Conservation (phyloP, 92 coral and sea anemone species). For the Phenganax subtilis region DNA sequence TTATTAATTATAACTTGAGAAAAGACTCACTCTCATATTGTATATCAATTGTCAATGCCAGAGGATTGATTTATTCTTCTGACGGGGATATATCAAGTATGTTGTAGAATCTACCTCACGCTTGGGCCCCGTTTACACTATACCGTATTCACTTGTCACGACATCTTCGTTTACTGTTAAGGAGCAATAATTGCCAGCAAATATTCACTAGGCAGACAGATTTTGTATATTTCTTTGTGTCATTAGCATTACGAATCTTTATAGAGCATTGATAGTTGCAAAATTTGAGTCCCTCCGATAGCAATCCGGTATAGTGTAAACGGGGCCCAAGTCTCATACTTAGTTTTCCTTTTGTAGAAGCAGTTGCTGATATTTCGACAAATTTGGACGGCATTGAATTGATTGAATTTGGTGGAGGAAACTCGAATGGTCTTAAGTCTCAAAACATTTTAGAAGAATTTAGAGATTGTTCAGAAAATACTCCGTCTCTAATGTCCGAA, state of each 20-base stretch:
- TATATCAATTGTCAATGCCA: slow-evolving; percentile 56
- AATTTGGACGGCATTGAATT: slow-evolving; percentile 4
- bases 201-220: too few species aligned
- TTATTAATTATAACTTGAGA: slow-evolving; percentile 70
- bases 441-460: slow-evolving; percentile 34
- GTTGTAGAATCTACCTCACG: not conserved
- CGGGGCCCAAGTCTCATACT: too few species aligned
- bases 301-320: too few species aligned
- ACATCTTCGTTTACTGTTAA: too few species aligned
- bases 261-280: too few species aligned
- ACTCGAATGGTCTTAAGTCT: slow-evolving; percentile 12
- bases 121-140: too few species aligned
- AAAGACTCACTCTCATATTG: slow-evolving; percentile 72
- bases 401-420: slow-evolving; percentile 14
- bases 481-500: slow-evolving; percentile 39
- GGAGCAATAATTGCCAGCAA: too few species aligned
- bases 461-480: slow-evolving; percentile 44
- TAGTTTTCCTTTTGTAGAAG: slow-evolving; percentile 2
- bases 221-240: too few species aligned
- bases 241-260: too few species aligned
- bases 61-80: slow-evolving; percentile 57
- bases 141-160: too few species aligned
- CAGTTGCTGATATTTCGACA: slow-evolving; percentile 17
- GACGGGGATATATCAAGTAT: slow-evolving; percentile 60
- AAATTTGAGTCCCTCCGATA: too few species aligned